phyloP scores from a whole-genome alignment of 2,888 invertebrate species.

The Pheosia gnoma region DNA sequence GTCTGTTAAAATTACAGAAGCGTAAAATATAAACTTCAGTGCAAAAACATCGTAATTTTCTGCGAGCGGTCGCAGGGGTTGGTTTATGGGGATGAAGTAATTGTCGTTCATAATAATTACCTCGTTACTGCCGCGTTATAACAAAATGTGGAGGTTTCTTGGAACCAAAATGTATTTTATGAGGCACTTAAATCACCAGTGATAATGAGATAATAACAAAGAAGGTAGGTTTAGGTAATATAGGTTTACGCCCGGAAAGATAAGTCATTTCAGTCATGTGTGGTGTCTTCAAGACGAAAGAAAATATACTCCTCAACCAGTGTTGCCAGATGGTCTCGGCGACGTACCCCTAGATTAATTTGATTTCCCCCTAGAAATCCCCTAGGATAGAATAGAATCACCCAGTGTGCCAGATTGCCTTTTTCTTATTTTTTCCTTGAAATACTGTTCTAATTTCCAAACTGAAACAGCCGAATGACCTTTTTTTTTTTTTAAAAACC shows the following conservation, averaged over 20 bases:
- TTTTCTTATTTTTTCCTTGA: too few species aligned
- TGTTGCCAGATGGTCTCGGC: too few species aligned
- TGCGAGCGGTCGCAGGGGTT: slow-evolving; percentile 5
- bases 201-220: slow-evolving; percentile 8
- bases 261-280: too few species aligned
- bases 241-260: neutral
- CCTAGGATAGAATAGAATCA: too few species aligned
- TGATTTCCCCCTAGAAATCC: too few species aligned
- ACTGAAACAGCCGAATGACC: too few species aligned
- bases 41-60: slow-evolving; percentile 21
- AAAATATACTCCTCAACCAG: too few species aligned
- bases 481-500: too few species aligned
- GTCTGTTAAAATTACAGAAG: slow-evolving; percentile 17
- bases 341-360: too few species aligned
- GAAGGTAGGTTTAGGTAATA: neutral
- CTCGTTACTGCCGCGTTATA: slow-evolving; percentile 13
- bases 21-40: slow-evolving; percentile 11
- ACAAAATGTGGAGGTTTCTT: slow-evolving; percentile 24
- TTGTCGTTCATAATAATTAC: slow-evolving; percentile 30
- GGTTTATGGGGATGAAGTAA: slow-evolving; percentile 29
- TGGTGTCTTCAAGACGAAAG: too few species aligned
- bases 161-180: slow-evolving; percentile 19
- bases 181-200: slow-evolving; percentile 9
- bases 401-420: too few species aligned
- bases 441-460: too few species aligned